A percentile compares a stretch with the other conserved stretches of the same genome.
These are phyloP conservation scores for Brachionus paranguensis DNA, from an alignment of 1,140 invertebrate species.

Conservation along the genomic window DNA sequence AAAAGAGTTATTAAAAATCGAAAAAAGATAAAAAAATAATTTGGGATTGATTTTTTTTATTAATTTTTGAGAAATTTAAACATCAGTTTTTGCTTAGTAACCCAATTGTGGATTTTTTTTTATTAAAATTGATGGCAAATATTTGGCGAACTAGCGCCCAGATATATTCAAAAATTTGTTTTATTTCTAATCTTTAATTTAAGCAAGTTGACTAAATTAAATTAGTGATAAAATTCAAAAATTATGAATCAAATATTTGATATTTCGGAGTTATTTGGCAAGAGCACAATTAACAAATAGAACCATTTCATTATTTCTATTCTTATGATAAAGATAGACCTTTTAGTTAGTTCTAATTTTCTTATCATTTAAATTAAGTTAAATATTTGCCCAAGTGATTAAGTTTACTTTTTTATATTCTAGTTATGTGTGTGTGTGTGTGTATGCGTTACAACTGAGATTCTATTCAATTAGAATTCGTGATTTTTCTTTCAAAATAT, in stretches of 20 bases:
- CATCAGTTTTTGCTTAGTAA: background rate
- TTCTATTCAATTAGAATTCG: constrained; percentile 5
- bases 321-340: constrained; percentile 3
- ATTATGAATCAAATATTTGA: constrained; percentile 9
- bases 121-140: background rate
- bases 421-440: background rate
- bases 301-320: background rate
- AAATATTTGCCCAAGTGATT: constrained; percentile 12
- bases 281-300: constrained; percentile 5
- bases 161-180: background rate
- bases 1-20: too few species aligned
- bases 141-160: background rate
- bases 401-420: background rate
- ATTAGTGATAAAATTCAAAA: constrained; percentile 19
- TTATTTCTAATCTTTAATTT: background rate
- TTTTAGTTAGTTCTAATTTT: background rate
- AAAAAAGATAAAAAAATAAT: background rate
- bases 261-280: background rate
- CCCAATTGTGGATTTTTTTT: background rate
- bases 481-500: background rate
- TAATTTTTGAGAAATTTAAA: background rate
- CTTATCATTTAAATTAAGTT: constrained; percentile 24
- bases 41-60: background rate
- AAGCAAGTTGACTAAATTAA: background rate
- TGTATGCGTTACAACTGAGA: background rate